A percentile compares a stretch with the other conserved stretches of the same genome.
These are phyloP conservation scores for Laothoe populi DNA, from an alignment of 2,888 invertebrate genomes.

Conservation along the genomic window DNA sequence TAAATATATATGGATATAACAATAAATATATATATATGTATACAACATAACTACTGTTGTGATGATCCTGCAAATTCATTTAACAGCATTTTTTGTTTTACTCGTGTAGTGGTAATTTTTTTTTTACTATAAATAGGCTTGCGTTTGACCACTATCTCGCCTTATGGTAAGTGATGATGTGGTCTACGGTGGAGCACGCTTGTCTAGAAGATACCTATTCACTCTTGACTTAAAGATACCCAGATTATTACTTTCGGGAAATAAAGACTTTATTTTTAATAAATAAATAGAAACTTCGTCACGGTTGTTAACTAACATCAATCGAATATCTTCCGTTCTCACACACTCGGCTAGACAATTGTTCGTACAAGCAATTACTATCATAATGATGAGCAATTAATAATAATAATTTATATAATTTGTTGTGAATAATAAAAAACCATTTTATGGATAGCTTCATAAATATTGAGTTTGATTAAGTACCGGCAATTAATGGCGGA, in stretches of 20 bases:
- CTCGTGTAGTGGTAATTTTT: not conserved
- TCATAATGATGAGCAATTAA: conserved; percentile 8
- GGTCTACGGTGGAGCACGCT: too few species aligned
- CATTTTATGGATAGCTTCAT: conserved; percentile 31
- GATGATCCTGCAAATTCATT: too few species aligned
- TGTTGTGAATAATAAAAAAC: conserved; percentile 34
- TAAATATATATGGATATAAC: too few species aligned
- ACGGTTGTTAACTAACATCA: conserved; percentile 12
- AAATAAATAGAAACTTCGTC: conserved; percentile 15
- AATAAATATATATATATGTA: too few species aligned
- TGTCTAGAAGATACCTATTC: too few species aligned
- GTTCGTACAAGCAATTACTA: conserved; percentile 12
- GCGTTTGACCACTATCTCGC: too few species aligned
- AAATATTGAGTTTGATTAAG: conserved; percentile 37
- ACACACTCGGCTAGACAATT: conserved; percentile 5
- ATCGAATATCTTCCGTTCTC: conserved; percentile 10
- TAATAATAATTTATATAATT: conserved; percentile 13
- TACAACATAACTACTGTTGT: too few species aligned
- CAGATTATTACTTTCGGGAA: too few species aligned
- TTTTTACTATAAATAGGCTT: conserved; percentile 3
- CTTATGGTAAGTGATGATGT: too few species aligned
- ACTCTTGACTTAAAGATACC: too few species aligned
- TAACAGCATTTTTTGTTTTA: too few species aligned
- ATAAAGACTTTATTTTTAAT: too few species aligned
- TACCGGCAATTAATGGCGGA: conserved; percentile 32